Evolutionary conservation across 2,888 invertebrate species (phyloP).

Genomic region (Trimorus sp.): DNA sequence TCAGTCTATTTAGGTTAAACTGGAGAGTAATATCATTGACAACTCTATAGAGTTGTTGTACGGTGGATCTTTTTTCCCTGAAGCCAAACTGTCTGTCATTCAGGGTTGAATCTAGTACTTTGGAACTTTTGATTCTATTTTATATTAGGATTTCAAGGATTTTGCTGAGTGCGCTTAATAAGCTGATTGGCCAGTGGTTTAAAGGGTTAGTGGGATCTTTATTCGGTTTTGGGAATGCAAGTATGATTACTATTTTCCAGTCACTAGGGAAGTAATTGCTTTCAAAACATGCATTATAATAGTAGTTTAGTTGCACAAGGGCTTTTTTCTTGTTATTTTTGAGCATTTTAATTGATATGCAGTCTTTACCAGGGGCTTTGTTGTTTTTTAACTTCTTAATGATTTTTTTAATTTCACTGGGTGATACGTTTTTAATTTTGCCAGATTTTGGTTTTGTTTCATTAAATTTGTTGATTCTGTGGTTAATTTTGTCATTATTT

Average conservation of each 20-base stretch:
- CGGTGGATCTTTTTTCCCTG: constrained; percentile 1
- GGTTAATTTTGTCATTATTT: neutral
- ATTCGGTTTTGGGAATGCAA: constrained; percentile 14
- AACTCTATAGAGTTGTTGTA: constrained; percentile 2
- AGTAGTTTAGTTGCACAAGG: constrained; percentile 7
- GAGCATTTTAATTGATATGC: neutral
- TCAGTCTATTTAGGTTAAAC: constrained; percentile 1
- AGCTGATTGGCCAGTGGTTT: constrained; percentile 29
- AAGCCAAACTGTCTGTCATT: constrained; percentile 12
- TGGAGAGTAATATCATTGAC: neutral
- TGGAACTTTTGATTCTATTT: neutral
- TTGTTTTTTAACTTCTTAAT: constrained; percentile 23
- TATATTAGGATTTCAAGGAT: constrained; percentile 11
- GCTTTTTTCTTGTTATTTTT: constrained; percentile 6
- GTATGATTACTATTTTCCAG: constrained; percentile 22
- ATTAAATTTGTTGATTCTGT: neutral
- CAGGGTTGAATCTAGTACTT: neutral
- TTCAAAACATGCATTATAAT: constrained; percentile 21
- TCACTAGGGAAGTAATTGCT: constrained; percentile 24
- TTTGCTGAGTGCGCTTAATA: constrained; percentile 13
- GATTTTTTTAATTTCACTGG: constrained; percentile 24
- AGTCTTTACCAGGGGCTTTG: constrained; percentile 14
- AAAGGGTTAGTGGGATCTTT: neutral
- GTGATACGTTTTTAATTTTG: neutral
- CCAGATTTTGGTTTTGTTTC: neutral